Conservation (phyloP, 2,888 invertebrate species). For the Alloplasta piceator region DNA sequence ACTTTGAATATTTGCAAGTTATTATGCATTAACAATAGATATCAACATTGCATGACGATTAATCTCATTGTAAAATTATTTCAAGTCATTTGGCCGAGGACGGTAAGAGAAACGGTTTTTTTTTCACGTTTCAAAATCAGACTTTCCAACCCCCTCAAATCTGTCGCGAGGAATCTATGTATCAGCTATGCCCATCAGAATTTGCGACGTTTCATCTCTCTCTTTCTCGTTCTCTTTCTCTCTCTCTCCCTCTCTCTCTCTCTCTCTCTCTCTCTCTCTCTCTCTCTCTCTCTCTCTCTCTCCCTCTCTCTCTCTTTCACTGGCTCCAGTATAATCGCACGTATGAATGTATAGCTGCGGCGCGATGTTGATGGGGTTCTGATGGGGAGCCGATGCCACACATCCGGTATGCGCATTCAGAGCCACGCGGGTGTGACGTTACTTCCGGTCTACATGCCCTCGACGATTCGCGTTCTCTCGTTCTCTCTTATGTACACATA, state of each 20-base stretch:
- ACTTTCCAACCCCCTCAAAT: conserved; percentile 6
- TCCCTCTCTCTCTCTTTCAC: not conserved
- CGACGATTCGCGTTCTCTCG: conserved; percentile 72
- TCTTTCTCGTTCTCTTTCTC: conserved; percentile 6
- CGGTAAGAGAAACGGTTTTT: not conserved
- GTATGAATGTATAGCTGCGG: conserved; percentile 61
- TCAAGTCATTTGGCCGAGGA: too few relatives aligned
- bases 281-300: conserved; percentile 18
- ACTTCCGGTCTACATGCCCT: conserved; percentile 83
- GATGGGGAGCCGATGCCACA: conserved; percentile 84
- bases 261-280: conserved; percentile 15
- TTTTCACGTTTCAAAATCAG: not conserved
- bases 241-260: conserved; percentile 10
- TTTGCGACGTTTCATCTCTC: conserved; percentile 27
- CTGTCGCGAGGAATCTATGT: conserved; percentile 26
- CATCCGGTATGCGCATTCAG: conserved; percentile 84
- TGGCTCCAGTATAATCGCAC: conserved; percentile 56
- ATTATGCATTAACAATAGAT: too few relatives aligned
- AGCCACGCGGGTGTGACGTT: conserved; percentile 83
- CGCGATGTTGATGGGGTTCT: conserved; percentile 81
- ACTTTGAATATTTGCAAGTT: too few relatives aligned
- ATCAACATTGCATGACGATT: too few relatives aligned
- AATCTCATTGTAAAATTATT: too few relatives aligned
- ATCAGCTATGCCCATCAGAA: conserved; percentile 39
- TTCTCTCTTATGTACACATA: conserved; percentile 42